phyloP scores from a whole-genome alignment of 2,797 vertebrate genomes.

The Ctenopoma kingsleyae region DNA sequence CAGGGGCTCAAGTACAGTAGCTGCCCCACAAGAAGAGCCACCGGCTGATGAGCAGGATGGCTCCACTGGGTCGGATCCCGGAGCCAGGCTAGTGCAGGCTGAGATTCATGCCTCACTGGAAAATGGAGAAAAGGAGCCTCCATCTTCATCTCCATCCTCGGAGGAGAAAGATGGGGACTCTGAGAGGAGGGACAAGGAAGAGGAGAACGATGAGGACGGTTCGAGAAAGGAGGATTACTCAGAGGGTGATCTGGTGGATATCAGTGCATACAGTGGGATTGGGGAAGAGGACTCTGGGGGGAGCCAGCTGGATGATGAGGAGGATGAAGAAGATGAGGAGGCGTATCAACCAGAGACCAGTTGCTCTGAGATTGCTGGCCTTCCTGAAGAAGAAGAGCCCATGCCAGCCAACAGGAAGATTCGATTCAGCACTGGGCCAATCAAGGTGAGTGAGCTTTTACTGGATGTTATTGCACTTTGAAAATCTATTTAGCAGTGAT shows the following conservation, averaged over 20 bases:
- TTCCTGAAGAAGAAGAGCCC: constrained; percentile 89
- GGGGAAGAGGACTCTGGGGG: constrained; percentile 97
- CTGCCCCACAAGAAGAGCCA: constrained; percentile 33
- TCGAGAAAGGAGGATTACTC: constrained; percentile 95
- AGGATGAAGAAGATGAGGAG: constrained; percentile 86
- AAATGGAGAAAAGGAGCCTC: constrained; percentile 79
- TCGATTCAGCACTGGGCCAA: constrained; percentile 91
- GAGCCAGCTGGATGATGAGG: constrained; percentile 94
- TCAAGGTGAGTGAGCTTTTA: constrained; percentile 88
- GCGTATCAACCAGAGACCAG: constrained; percentile 92
- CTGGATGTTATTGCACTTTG: too few relatives aligned
- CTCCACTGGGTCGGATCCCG: constrained; percentile 59
- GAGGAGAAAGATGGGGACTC: constrained; percentile 63
- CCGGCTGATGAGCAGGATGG: constrained; percentile 41
- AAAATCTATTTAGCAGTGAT: background rate
- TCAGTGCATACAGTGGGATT: constrained; percentile 96
- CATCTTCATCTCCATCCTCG: constrained; percentile 41
- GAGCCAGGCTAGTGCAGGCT: constrained; percentile 84
- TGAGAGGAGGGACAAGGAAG: constrained; percentile 59
- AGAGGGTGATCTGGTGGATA: constrained; percentile 95
- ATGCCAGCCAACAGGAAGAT: constrained; percentile 91
- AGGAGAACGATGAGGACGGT: constrained; percentile 86
- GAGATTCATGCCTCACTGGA: constrained; percentile 88
- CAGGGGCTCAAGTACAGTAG: constrained; percentile 58
- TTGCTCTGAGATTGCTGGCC: constrained; percentile 91